Evolutionary conservation across 2,113 vertebrate species (phyloP), one percentile per base, ranked within the genome.

Genomic region (Indicator maculatus): DNA sequence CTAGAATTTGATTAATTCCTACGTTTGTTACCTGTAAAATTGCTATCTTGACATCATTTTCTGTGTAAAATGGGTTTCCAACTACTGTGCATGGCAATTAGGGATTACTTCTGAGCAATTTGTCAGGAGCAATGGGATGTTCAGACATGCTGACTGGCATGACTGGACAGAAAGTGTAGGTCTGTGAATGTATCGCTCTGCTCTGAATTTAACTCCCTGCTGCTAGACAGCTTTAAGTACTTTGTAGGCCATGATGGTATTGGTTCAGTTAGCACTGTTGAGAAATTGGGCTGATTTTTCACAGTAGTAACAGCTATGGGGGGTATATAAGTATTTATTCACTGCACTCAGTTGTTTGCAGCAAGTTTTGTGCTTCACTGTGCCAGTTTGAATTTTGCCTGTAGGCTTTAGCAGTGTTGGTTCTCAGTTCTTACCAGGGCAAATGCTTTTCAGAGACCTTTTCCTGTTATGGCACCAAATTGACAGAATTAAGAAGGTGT

Each of bases 181-280:
- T 39, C 67, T 83, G 16, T 33, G 71, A 33, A 26, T 16, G 14
- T 9, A 52, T 56, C 6, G 0, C 19, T n/a, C 21, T 60, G 3
- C 9, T 60, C 56, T 27, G 70, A 55, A 36, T 59, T 84, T 71
- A 63, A 36, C 50, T 79, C 26, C 20, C 16, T 64, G 21, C 44
- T 63, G 30, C 56, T 67, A 15, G 6, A 3, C 10, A 74, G 30
- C 30, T 91, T 28, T 5, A 81, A 44, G 36, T n/a, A 31, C 20
- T 64, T 27, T 5, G 0, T 28, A 26, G 18, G 14, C 30, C 56
- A 0, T 12, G 41, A 13, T n/a, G 33, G 41, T 19, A 18, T 21
- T 15, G 55, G 10, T 36, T 58, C 24, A 64, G 27, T 31, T 75
- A 60, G 38, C 16, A 20, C 12, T 52, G 53, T 13, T 33, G 20